phyloP scores from a whole-genome alignment of 2,888 invertebrate species.

The Macrophya annulata region DNA sequence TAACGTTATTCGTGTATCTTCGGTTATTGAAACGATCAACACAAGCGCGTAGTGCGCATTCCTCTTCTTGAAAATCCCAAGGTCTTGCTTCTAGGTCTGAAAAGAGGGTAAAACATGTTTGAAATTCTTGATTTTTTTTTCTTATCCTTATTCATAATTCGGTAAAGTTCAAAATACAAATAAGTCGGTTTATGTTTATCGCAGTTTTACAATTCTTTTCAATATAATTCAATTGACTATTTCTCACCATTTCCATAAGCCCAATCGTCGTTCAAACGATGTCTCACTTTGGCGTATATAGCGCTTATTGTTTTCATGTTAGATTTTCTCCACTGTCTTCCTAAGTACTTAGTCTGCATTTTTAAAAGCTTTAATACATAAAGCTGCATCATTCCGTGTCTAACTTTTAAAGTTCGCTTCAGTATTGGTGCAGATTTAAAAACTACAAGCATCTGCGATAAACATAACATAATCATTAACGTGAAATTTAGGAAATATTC shows the following conservation, averaged over 20 bases:
- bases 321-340: slow-evolving; percentile 98
- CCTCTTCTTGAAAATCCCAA: slow-evolving; percentile 99
- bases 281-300: slow-evolving; percentile 98
- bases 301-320: slow-evolving; percentile 99
- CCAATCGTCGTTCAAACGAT: slow-evolving; percentile 99
- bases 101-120: slow-evolving; percentile 55
- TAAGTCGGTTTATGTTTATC: neutral
- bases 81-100: slow-evolving; percentile 96
- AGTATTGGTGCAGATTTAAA: slow-evolving; percentile 99
- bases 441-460: slow-evolving; percentile 93
- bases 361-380: slow-evolving; percentile 98
- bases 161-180: too few species aligned
- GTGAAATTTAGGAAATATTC: neutral
- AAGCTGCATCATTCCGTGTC: slow-evolving; percentile 98
- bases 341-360: slow-evolving; percentile 99
- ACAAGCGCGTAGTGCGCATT: slow-evolving; percentile 94
- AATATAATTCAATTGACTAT: neutral
- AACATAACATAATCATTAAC: neutral
- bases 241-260: slow-evolving; percentile 95
- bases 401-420: slow-evolving; percentile 96
- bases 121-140: neutral
- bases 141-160: neutral
- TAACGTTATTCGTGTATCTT: slow-evolving; percentile 84
- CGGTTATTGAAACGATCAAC: slow-evolving; percentile 98
- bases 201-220: neutral